Percentiles rank a stretch among this genome's conserved stretches.
Evolutionary conservation across 2,113 vertebrate genomes (phyloP).

Genomic region (Mesembrinibis cayennensis): DNA sequence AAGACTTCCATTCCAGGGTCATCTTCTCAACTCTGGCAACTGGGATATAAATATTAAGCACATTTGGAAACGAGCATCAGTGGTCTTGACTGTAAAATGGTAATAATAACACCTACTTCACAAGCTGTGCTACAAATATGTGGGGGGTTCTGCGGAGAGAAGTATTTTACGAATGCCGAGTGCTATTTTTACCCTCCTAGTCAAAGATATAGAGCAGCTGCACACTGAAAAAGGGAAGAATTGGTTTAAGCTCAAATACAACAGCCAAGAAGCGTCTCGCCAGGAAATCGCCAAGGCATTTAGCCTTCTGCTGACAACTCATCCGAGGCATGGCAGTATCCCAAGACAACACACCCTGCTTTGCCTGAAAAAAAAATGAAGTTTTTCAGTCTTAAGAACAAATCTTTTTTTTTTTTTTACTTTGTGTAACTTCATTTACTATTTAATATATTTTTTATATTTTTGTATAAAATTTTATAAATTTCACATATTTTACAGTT

Average conservation of each 20-base stretch:
- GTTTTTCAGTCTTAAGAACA: not conserved
- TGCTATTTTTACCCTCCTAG: not conserved
- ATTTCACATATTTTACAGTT: not conserved
- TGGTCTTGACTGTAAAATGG: not conserved
- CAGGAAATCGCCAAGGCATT: constrained; percentile 28
- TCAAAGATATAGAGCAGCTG: not conserved
- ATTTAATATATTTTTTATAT: not conserved
- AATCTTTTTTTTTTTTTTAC: fast-evolving
- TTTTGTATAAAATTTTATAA: not conserved
- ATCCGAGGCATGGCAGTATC: not conserved
- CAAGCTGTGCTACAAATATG: not conserved
- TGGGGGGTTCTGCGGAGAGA: not conserved
- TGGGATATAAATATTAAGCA: not conserved
- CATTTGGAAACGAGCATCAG: not conserved
- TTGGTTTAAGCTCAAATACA: not conserved
- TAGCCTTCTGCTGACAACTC: constrained; percentile 23
- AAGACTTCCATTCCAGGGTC: not conserved
- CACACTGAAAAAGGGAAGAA: not conserved
- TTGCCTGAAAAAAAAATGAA: not conserved
- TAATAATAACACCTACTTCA: not conserved
- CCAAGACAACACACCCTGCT: not conserved
- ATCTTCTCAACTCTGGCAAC: not conserved
- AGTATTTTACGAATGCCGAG: not conserved
- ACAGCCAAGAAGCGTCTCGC: not conserved
- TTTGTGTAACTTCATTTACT: not conserved